Evolutionary conservation across 2,113 vertebrate species (phyloP).

Genomic region (Macrotis lagotis): DNA sequence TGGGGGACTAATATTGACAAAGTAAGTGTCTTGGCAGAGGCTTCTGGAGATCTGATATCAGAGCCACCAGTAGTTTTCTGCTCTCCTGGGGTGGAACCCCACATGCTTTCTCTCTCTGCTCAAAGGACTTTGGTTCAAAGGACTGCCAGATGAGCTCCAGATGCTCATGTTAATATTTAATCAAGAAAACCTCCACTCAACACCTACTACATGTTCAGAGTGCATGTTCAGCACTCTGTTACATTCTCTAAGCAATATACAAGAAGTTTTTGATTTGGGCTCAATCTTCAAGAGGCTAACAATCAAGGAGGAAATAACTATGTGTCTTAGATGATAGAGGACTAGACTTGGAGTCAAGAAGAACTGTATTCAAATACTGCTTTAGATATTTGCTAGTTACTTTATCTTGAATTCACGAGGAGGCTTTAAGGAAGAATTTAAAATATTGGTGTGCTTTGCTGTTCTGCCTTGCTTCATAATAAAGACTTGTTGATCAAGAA

Average conservation of each 20-base stretch:
- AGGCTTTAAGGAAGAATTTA: not conserved
- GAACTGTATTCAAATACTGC: not conserved
- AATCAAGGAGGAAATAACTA: not conserved
- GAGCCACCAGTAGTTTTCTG: not conserved
- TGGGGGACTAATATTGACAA: not conserved
- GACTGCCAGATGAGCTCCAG: not conserved
- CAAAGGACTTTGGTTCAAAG: not conserved
- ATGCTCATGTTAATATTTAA: not conserved
- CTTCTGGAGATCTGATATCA: not conserved
- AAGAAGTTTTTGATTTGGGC: not conserved
- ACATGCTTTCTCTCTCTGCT: not conserved
- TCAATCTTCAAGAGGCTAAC: not conserved
- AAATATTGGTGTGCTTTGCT: not conserved
- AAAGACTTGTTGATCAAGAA: not conserved
- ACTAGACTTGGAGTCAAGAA: not conserved
- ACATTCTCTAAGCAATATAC: not conserved
- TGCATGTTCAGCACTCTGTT: not conserved
- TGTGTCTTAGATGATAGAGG: not conserved
- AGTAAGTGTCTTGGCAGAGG: constrained; percentile 12
- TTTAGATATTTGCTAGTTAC: not conserved
- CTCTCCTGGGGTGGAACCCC: not conserved
- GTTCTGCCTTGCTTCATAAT: not conserved
- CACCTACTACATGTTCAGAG: not conserved
- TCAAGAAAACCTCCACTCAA: not conserved
- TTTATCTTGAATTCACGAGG: not conserved